Base-by-base conservation (phyloP, 2,888 invertebrate species). In the Laothoe populi region DNA sequence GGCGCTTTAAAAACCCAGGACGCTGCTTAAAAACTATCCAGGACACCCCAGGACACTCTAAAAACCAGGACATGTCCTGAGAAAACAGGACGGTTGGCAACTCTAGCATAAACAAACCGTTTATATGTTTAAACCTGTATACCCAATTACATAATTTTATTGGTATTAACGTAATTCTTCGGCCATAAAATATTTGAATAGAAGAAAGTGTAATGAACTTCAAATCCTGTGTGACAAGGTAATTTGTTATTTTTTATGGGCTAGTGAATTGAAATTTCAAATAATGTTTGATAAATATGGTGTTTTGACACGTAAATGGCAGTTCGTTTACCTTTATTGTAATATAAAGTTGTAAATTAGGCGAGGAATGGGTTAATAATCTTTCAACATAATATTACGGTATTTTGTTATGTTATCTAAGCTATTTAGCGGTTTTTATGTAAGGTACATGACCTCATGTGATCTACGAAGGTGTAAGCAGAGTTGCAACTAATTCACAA, bases 321-420 rank as follows among this genome's bases (percentile, higher is more conserved):
- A 64, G 68, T 68, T 67, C 72, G 48, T 70, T 70, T 64, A 69
- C 66, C 70, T 69, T 62, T 31, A 38, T 53, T 62, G 35, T 58
- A 38, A 38, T 53, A 58, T 23, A 57, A 61, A 40, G 31, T 59
- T 38, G 16, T 53, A 35, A 63, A 59, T 63, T 63, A 53, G 26
- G 16, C 45, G 57, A 60, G 53, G 40, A 59, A 63, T 44, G 1
- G 44, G 59, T 45, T 45, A 59, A 44, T 59, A 31, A 19, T 21
- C 59, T 21, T 59, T 45, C 21, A 21, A 19, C 35, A 31, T 4
- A 19, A 4, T 35, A 53, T 53, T 35, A 35, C 19, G 31, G 53
- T 19, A 53, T 53, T 46, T 53, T 44, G 8, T 19, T 35, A 53
- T 35, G 10, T 53, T 10, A 53, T 10, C 2, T 11, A 19, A 53